A percentile compares a stretch with the other conserved stretches of the same genome.
These are phyloP conservation scores for Melanophora roralis DNA, from an alignment of 2,888 invertebrate genomes.

Conservation along the genomic window DNA sequence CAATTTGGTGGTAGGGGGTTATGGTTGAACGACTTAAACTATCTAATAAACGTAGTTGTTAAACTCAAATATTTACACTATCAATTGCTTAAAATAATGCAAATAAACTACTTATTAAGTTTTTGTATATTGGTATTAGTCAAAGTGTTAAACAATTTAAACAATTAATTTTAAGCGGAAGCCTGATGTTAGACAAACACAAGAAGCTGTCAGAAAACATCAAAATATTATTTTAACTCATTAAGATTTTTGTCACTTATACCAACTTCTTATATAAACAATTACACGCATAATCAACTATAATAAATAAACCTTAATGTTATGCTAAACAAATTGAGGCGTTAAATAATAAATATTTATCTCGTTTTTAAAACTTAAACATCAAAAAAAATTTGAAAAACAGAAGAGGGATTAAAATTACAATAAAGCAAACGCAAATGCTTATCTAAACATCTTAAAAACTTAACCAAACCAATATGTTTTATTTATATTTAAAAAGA, in stretches of 20 bases:
- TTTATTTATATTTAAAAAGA: background rate
- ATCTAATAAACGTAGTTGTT: no score
- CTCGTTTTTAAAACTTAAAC: background rate
- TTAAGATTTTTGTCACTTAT: constrained; percentile 6
- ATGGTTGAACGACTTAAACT: no score
- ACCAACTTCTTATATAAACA: constrained; percentile 25
- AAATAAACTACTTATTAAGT: constrained; percentile 29
- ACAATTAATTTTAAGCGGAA: constrained; percentile 27
- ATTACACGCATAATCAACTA: constrained; percentile 19
- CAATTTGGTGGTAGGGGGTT: no score
- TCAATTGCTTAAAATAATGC: background rate
- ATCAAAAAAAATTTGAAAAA: background rate
- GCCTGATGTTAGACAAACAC: constrained; percentile 1
- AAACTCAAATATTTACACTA: no score
- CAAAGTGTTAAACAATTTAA: background rate
- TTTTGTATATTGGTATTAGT: background rate
- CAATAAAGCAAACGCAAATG: background rate
- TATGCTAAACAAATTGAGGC: background rate
- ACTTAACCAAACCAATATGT: background rate
- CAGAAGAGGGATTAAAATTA: background rate
- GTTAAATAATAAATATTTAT: constrained; percentile 29
- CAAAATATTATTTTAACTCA: constrained; percentile 15
- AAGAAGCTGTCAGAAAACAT: constrained; percentile 16
- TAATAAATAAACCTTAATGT: constrained; percentile 20
- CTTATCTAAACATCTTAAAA: background rate